Percentiles rank a stretch among this genome's conserved stretches.
Conservation (phyloP, 2,113 vertebrate genomes). For the Hucho hucho region DNA sequence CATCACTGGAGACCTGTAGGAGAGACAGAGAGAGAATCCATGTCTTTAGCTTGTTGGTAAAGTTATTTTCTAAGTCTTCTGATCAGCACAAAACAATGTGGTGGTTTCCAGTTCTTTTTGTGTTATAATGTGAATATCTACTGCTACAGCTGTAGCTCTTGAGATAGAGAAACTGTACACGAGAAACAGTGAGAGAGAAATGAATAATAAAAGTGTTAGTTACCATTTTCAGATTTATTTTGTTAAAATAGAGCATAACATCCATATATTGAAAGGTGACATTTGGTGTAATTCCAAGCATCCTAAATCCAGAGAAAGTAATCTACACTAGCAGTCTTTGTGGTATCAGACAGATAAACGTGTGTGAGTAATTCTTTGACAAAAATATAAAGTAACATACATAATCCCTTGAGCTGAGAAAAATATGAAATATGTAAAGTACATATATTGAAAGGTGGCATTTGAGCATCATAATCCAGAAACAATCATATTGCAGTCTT, state of each 20-base stretch:
- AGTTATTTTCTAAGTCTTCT: background rate
- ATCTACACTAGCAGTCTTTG: background rate
- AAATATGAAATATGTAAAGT: background rate
- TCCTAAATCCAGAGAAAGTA: background rate
- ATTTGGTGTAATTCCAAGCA: background rate
- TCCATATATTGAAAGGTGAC: background rate
- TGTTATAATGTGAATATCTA: too few relatives aligned
- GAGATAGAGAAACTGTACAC: background rate
- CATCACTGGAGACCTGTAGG: constrained; percentile 86
- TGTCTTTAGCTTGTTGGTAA: background rate
- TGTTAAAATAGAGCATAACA: background rate
- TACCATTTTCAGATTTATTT: background rate
- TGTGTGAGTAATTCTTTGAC: background rate
- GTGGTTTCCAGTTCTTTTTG: background rate
- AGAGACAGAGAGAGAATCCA: background rate
- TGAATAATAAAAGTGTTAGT: background rate
- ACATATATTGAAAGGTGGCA: background rate
- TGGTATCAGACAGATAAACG: background rate
- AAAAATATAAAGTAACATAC: background rate
- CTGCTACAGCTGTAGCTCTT: too few relatives aligned
- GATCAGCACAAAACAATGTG: background rate
- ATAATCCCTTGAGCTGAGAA: background rate
- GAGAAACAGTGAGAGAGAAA: constrained; percentile 26
- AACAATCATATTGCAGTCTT: background rate
- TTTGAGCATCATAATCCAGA: background rate